These are phyloP conservation scores for Zaprionus vittiger DNA, from an alignment of 1,140 invertebrate species.

Conservation along the genomic window DNA sequence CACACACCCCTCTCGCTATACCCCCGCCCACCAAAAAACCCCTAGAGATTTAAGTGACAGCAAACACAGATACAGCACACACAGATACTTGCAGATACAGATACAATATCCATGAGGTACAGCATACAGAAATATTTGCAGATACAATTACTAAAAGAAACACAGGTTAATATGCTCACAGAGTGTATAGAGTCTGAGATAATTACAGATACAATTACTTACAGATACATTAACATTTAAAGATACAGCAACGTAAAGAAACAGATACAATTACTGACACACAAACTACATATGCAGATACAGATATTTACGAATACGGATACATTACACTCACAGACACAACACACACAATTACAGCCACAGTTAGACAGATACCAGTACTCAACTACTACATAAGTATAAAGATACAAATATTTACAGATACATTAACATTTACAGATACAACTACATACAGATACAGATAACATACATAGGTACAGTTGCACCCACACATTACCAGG, in stretches of 20 bases:
- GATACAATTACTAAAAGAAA: background rate
- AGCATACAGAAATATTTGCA: background rate
- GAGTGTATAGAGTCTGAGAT: background rate
- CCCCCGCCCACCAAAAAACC: constrained; percentile 20
- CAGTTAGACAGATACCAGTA: background rate
- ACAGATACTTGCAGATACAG: constrained; percentile 30
- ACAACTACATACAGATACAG: constrained; percentile 34
- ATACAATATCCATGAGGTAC: constrained; percentile 5
- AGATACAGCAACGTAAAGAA: constrained; percentile 31
- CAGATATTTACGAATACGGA: background rate
- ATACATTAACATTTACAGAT: constrained; percentile 8
- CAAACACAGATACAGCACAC: constrained; percentile 41
- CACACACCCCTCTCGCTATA: constrained; percentile 11
- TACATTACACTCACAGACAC: background rate
- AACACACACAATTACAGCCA: background rate
- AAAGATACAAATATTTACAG: background rate
- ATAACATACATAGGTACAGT: background rate
- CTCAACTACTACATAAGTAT: no score
- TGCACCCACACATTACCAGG: constrained; percentile 36
- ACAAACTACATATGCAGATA: background rate
- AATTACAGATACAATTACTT: constrained; percentile 4
- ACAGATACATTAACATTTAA: constrained; percentile 13
- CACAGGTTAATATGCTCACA: background rate
- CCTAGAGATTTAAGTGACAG: constrained; percentile 61
- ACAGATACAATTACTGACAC: constrained; percentile 8